phyloP scores from a whole-genome alignment of 92 coral and sea anemone genomes.

The Epizoanthus stellaris region DNA sequence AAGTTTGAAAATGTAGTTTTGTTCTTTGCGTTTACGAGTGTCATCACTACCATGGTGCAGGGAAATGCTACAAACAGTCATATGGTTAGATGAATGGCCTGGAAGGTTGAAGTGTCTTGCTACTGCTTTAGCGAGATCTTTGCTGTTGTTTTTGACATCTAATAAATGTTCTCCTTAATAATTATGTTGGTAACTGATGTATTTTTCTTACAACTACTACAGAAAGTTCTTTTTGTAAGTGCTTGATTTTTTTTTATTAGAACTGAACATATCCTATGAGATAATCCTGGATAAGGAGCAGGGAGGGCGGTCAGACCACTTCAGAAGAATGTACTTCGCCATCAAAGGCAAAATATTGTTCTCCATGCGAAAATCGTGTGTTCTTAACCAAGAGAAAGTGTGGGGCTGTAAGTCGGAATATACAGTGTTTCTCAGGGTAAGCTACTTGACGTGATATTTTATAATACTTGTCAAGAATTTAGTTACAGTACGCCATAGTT shows the following conservation, averaged over 20 bases:
- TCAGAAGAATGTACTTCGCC: conserved; percentile 33
- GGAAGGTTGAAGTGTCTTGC: too few relatives aligned
- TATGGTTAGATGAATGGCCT: too few relatives aligned
- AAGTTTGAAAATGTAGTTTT: too few relatives aligned
- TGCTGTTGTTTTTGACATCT: too few relatives aligned
- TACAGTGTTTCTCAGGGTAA: conserved; percentile 20
- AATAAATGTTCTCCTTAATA: neutral
- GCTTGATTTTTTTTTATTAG: neutral
- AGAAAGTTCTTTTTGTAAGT: neutral
- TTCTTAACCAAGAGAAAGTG: neutral
- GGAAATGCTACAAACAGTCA: too few relatives aligned
- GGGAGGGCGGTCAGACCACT: conserved; percentile 19
- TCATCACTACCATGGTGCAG: too few relatives aligned
- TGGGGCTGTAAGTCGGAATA: conserved; percentile 14
- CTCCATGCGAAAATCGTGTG: neutral
- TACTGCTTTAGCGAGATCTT: too few relatives aligned
- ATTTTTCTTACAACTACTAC: neutral
- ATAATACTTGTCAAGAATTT: neutral
- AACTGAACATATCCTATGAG: conserved; percentile 11
- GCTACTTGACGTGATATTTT: neutral
- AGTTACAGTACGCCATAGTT: neutral
- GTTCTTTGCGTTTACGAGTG: too few relatives aligned
- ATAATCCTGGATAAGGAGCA: conserved; percentile 29
- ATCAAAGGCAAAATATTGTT: neutral
- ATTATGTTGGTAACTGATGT: neutral